Conservation (phyloP, 2,888 invertebrate species). For the Zygaena filipendulae region DNA sequence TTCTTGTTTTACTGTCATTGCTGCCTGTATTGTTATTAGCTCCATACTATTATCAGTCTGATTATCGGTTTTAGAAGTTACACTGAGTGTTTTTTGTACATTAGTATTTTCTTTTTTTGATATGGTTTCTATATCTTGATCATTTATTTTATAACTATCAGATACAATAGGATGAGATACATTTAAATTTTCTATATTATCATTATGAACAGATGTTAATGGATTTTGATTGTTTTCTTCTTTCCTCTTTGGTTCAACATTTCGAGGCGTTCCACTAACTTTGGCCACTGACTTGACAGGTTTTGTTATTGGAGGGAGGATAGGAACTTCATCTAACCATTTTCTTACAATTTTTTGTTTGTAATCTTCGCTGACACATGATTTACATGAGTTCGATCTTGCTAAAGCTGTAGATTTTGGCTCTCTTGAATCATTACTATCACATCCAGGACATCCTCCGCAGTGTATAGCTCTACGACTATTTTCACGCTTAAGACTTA, state of each 20-base stretch:
- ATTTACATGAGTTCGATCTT: slow-evolving; percentile 64
- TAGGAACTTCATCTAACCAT: slow-evolving; percentile 80
- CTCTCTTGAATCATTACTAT: slow-evolving; percentile 33
- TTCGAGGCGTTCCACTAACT: slow-evolving; percentile 48
- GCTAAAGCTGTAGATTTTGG: slow-evolving; percentile 36
- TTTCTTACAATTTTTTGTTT: slow-evolving; percentile 81
- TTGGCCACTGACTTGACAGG: slow-evolving; percentile 48
- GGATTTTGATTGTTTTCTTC: slow-evolving; percentile 22
- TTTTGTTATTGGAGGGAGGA: slow-evolving; percentile 24
- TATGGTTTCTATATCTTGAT: no score
- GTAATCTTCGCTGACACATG: slow-evolving; percentile 71
- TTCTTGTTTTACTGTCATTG: slow-evolving; percentile 21
- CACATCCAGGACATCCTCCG: slow-evolving; percentile 77
- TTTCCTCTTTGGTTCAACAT: slow-evolving; percentile 33
- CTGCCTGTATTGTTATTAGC: slow-evolving; percentile 6
- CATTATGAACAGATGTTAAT: slow-evolving; percentile 22
- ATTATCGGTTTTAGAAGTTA: no score
- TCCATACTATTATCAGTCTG: slow-evolving; percentile 7
- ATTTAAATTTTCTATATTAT: slow-evolving; percentile 20
- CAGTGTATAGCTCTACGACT: slow-evolving; percentile 68
- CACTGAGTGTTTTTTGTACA: slow-evolving; percentile 7
- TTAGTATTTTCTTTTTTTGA: slow-evolving; percentile 5
- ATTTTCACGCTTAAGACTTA: slow-evolving; percentile 72
- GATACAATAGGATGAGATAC: slow-evolving; percentile 19
- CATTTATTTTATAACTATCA: no score